A percentile compares a stretch with the other conserved stretches of the same genome.
Conservation (phyloP, 2,888 invertebrate genomes). For the Cotesia congregata region DNA sequence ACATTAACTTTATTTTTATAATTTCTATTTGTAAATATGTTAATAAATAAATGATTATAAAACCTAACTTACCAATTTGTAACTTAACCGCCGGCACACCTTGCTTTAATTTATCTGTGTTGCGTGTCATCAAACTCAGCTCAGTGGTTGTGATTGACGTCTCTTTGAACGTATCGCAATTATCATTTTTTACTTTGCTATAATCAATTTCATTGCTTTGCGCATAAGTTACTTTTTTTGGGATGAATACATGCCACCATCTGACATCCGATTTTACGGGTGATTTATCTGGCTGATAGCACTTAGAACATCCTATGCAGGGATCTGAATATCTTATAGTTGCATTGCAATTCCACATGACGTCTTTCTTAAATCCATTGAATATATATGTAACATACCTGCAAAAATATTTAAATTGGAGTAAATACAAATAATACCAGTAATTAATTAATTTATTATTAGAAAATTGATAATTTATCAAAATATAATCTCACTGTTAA, state of each 20-base stretch:
- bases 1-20: constrained; percentile 13
- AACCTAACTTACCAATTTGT: constrained; percentile 70
- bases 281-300: constrained; percentile 72
- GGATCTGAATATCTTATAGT: constrained; percentile 83
- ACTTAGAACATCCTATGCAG: constrained; percentile 86
- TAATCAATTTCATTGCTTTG: constrained; percentile 66
- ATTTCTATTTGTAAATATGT: constrained; percentile 12
- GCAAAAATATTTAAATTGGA: constrained; percentile 4
- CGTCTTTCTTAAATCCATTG: constrained; percentile 77
- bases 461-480: no score
- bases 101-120: constrained; percentile 61
- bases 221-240: constrained; percentile 54
- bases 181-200: constrained; percentile 73
- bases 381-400: constrained; percentile 83
- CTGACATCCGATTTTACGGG: constrained; percentile 60
- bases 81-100: constrained; percentile 74
- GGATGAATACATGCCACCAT: constrained; percentile 72
- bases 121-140: constrained; percentile 74
- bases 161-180: constrained; percentile 73
- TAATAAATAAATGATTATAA: not conserved
- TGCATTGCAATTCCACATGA: constrained; percentile 81
- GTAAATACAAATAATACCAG: no score
- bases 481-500: no score
- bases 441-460: no score
- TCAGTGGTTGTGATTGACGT: constrained; percentile 77